phyloP scores from a whole-genome alignment of 2,888 invertebrate genomes.

The Bedellia somnulentella region DNA sequence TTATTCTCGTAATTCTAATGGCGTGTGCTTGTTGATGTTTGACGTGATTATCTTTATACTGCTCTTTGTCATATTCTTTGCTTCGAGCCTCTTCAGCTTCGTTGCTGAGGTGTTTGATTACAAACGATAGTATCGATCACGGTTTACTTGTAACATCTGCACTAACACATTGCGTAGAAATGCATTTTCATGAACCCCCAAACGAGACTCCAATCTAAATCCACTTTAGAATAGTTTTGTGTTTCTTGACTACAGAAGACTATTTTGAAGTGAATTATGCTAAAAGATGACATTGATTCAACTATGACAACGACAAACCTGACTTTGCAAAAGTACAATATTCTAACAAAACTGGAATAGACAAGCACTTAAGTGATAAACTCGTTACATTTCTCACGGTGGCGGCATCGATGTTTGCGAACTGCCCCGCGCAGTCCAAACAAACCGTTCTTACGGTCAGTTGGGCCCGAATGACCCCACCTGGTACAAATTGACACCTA shows the following conservation, averaged over 20 bases:
- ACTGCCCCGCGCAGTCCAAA: constrained; percentile 38
- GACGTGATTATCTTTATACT: constrained; percentile 32
- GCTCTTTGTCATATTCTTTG: no score
- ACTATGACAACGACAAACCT: no score
- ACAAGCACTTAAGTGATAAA: constrained; percentile 1
- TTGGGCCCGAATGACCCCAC: constrained; percentile 45
- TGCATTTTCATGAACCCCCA: background rate
- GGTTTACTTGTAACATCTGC: no score
- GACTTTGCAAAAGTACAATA: no score
- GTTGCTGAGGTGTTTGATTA: constrained; percentile 11
- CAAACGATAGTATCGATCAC: constrained; percentile 12
- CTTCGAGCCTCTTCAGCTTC: background rate
- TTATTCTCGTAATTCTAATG: constrained; percentile 26
- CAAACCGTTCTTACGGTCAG: constrained; percentile 45
- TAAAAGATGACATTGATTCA: no score
- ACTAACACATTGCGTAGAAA: constrained; percentile 8
- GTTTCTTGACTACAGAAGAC: constrained; percentile 9
- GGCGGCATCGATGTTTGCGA: constrained; percentile 21
- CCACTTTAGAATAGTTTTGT: background rate
- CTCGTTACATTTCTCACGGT: constrained; percentile 58
- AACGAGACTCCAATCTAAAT: background rate
- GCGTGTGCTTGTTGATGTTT: constrained; percentile 27
- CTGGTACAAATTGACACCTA: constrained; percentile 49
- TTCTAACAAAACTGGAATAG: constrained; percentile 4
- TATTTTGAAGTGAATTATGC: constrained; percentile 18